phyloP scores from a whole-genome alignment of 1,140 invertebrate species.

The Drosophila arawakana region DNA sequence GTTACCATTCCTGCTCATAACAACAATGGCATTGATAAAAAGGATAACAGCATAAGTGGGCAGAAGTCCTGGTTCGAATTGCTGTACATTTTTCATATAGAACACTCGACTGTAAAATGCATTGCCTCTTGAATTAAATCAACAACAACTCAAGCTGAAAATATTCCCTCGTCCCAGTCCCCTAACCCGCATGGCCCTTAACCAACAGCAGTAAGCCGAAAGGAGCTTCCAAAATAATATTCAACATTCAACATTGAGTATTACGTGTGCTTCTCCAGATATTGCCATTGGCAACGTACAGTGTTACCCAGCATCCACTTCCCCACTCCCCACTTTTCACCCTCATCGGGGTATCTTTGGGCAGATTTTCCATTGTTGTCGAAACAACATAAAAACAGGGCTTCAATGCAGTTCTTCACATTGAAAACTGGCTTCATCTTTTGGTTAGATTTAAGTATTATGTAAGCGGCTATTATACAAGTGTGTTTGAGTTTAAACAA shows the following conservation, averaged over 20 bases:
- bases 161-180: constrained; percentile 8
- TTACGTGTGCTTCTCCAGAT: constrained; percentile 14
- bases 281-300: constrained; percentile 18
- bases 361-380: constrained; percentile 4
- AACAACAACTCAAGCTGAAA: constrained; percentile 75
- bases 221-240: constrained; percentile 10
- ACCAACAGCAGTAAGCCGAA: constrained; percentile 15
- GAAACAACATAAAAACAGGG: neutral
- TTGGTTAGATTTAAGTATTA: constrained; percentile 1
- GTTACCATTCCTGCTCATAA: neutral
- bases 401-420: constrained; percentile 11
- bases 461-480: neutral
- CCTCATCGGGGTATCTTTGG: neutral
- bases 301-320: too few species aligned
- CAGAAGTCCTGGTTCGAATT: constrained; percentile 53
- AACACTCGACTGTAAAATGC: constrained; percentile 72
- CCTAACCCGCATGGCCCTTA: constrained; percentile 2
- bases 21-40: constrained; percentile 53
- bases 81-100: constrained; percentile 73
- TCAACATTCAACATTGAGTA: constrained; percentile 10
- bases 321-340: too few species aligned
- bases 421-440: constrained; percentile 2
- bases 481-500: neutral
- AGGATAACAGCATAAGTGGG: constrained; percentile 61
- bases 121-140: constrained; percentile 81